Conservation (phyloP, 1,140 invertebrate genomes). For the Melitaea cinxia region DNA sequence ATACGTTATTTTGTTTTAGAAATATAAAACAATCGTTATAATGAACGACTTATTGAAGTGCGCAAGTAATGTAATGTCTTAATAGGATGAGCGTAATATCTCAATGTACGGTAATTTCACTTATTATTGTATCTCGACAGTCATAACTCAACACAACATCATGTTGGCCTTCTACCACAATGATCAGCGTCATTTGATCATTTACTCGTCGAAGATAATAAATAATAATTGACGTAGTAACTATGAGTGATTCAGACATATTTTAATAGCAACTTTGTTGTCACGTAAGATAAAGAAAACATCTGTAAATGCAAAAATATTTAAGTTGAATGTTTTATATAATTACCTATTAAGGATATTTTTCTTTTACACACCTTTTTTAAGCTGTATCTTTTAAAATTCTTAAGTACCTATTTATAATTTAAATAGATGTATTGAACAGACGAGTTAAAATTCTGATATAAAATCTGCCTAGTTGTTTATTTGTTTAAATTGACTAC, state of each 20-base stretch:
- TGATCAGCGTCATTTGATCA: constrained; percentile 50
- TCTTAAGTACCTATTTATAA: too few relatives aligned
- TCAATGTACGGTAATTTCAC: constrained; percentile 24
- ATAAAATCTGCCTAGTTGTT: background rate
- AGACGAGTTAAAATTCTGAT: too few relatives aligned
- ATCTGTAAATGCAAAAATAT: background rate
- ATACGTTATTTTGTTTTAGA: too few relatives aligned
- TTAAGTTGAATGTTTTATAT: background rate
- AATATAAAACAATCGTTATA: too few relatives aligned
- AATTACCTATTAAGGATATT: too few relatives aligned
- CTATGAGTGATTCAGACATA: constrained; percentile 20
- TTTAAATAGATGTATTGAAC: too few relatives aligned
- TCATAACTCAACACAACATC: background rate
- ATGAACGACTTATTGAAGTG: too few relatives aligned
- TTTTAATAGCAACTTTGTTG: constrained; percentile 19
- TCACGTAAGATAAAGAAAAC: constrained; percentile 11
- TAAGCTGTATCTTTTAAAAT: too few relatives aligned
- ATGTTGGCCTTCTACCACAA: constrained; percentile 43
- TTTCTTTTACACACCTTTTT: too few relatives aligned
- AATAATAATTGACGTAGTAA: constrained; percentile 43
- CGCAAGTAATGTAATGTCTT: background rate
- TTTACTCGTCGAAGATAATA: constrained; percentile 42
- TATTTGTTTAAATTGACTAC: background rate
- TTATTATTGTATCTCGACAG: constrained; percentile 21
- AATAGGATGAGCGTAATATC: background rate